phyloP scores from a whole-genome alignment of 2,113 vertebrate species.

The Alaudala cheleensis region DNA sequence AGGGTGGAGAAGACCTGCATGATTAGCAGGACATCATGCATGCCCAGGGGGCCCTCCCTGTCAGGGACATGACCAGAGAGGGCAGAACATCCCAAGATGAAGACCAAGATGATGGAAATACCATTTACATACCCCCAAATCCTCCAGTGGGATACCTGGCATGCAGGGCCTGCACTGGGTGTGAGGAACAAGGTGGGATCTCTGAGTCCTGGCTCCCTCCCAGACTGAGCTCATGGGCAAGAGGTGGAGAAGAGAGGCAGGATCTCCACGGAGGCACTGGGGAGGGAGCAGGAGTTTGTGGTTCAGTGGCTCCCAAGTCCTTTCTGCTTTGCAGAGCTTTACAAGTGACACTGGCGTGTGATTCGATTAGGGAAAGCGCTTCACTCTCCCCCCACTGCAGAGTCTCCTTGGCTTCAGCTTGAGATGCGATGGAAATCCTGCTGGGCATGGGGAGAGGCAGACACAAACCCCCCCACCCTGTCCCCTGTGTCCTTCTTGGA shows the following conservation, averaged over 20 bases:
- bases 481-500: rapidly evolving
- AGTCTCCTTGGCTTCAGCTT: background rate
- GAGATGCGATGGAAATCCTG: background rate
- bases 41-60: background rate
- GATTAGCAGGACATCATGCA: rapidly evolving
- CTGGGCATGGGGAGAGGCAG: background rate
- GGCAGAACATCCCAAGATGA: background rate
- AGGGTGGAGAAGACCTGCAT: background rate
- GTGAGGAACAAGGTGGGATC: rapidly evolving
- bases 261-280: rapidly evolving
- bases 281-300: background rate
- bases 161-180: no score
- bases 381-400: background rate
- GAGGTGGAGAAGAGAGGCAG: background rate
- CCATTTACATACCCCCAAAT: background rate
- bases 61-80: background rate
- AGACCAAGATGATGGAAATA: background rate
- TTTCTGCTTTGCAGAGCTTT: constrained; percentile 66
- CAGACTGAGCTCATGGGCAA: rapidly evolving
- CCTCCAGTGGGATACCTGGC: no score
- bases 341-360: constrained; percentile 38
- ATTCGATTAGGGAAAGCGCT: constrained; percentile 57
- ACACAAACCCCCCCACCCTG: background rate
- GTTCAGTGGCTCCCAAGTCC: constrained; percentile 37
- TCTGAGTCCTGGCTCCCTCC: background rate